A percentile compares a stretch with the other conserved stretches of the same genome.
Conservation (phyloP, 2,113 vertebrate genomes). For the Damaliscus lunatus region DNA sequence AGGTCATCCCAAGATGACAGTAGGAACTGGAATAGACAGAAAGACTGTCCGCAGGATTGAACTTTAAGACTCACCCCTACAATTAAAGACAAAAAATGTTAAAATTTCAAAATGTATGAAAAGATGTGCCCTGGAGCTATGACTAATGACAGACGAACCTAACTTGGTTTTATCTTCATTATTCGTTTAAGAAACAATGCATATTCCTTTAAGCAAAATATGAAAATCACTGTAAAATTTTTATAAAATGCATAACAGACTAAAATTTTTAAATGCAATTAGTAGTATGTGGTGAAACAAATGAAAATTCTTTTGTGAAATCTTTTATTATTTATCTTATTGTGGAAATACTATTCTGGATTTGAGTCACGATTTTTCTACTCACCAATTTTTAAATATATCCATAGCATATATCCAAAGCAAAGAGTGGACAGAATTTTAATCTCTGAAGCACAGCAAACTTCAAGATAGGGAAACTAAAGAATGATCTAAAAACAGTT, state of each 20-base stretch:
- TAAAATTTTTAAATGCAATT: constrained; percentile 19
- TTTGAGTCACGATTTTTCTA: background rate
- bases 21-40: constrained; percentile 32
- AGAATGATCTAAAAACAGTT: background rate
- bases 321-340: constrained; percentile 2
- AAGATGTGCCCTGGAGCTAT: background rate
- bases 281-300: constrained; percentile 29
- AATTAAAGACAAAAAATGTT: background rate
- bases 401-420: background rate
- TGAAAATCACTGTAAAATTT: constrained; percentile 31
- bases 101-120: background rate
- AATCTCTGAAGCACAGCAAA: constrained; percentile 1
- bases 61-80: background rate
- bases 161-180: constrained; percentile 14
- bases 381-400: constrained; percentile 29
- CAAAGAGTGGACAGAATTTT: background rate
- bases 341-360: constrained; percentile 9
- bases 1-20: constrained; percentile 23
- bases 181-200: background rate
- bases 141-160: background rate
- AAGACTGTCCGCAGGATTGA: background rate
- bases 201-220: constrained; percentile 47
- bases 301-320: background rate
- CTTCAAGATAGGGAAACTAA: background rate
- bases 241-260: constrained; percentile 22